A percentile compares a stretch with the other conserved stretches of the same genome.
phyloP scores from a whole-genome alignment of 2,888 invertebrate genomes.

The Exocentrus adspersus region DNA sequence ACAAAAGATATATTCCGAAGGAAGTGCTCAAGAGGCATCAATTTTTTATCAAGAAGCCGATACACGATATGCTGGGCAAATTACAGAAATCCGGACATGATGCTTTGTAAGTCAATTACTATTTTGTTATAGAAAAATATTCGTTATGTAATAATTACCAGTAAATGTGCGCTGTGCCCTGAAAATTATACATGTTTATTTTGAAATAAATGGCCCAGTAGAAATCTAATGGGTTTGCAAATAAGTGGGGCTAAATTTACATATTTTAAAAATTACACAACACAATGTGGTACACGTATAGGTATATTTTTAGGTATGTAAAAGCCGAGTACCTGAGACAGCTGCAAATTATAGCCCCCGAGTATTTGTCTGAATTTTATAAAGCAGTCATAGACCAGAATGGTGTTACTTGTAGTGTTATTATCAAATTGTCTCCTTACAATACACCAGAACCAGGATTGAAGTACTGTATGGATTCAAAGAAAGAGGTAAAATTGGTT shows the following conservation, averaged over 20 bases:
- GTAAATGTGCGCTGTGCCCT: no score
- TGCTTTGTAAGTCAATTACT: conserved; percentile 65
- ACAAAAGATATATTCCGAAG: conserved; percentile 85
- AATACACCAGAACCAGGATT: conserved; percentile 75
- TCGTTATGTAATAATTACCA: not conserved
- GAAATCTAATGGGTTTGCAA: no score
- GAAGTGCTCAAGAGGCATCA: conserved; percentile 79
- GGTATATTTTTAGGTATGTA: conserved; percentile 66
- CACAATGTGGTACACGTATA: no score
- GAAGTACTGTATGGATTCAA: conserved; percentile 69
- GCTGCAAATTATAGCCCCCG: conserved; percentile 81
- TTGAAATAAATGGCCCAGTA: no score
- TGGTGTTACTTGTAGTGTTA: conserved; percentile 75
- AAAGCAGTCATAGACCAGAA: conserved; percentile 74
- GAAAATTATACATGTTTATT: no score
- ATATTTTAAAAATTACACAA: no score
- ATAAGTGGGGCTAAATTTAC: no score
- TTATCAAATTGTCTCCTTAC: conserved; percentile 73
- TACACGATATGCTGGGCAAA: conserved; percentile 72
- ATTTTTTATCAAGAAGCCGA: conserved; percentile 80
- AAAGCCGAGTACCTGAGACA: conserved; percentile 85
- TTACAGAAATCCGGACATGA: conserved; percentile 71
- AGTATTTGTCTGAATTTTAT: conserved; percentile 82
- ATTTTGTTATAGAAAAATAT: not conserved
- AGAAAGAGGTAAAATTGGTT: conserved; percentile 71